phyloP scores from a whole-genome alignment of 2,888 invertebrate genomes.

The Chrysina gloriosa region DNA sequence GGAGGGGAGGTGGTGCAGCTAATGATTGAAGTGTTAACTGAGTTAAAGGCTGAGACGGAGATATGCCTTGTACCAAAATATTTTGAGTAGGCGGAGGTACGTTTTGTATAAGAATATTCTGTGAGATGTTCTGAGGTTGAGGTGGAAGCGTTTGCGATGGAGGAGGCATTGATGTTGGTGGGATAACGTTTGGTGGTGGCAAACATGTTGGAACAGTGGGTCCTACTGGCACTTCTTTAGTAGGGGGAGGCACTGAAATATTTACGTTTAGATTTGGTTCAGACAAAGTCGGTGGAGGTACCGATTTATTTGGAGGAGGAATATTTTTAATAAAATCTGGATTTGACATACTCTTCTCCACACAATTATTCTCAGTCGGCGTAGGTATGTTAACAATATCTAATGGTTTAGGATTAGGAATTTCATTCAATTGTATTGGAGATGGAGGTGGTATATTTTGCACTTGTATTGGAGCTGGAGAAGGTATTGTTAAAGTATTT shows the following conservation, averaged over 20 bases:
- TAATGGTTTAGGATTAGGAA: conserved; percentile 72
- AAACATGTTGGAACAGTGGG: conserved; percentile 48
- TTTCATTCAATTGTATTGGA: conserved; percentile 71
- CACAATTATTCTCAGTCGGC: conserved; percentile 57
- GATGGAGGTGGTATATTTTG: conserved; percentile 73
- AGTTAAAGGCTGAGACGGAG: conserved; percentile 48
- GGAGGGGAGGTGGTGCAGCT: conserved; percentile 47
- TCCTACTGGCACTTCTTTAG: conserved; percentile 29
- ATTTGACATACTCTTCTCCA: conserved; percentile 57
- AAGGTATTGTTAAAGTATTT: conserved; percentile 66
- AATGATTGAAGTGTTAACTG: conserved; percentile 44
- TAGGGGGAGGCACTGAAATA: conserved; percentile 54
- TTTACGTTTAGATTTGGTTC: conserved; percentile 54
- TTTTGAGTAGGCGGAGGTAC: conserved; percentile 51
- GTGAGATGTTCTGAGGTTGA: conserved; percentile 34
- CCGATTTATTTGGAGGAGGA: conserved; percentile 64
- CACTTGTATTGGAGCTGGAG: conserved; percentile 65
- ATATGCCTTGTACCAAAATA: conserved; percentile 55
- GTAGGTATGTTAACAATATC: conserved; percentile 71
- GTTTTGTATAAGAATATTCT: conserved; percentile 48
- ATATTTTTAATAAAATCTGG: conserved; percentile 63
- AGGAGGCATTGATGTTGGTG: conserved; percentile 53
- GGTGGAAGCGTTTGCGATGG: conserved; percentile 42
- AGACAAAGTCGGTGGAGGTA: conserved; percentile 61
- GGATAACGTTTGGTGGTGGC: conserved; percentile 51